Conservation (phyloP, 2,888 invertebrate species). For the Podotricha telesiphe region DNA sequence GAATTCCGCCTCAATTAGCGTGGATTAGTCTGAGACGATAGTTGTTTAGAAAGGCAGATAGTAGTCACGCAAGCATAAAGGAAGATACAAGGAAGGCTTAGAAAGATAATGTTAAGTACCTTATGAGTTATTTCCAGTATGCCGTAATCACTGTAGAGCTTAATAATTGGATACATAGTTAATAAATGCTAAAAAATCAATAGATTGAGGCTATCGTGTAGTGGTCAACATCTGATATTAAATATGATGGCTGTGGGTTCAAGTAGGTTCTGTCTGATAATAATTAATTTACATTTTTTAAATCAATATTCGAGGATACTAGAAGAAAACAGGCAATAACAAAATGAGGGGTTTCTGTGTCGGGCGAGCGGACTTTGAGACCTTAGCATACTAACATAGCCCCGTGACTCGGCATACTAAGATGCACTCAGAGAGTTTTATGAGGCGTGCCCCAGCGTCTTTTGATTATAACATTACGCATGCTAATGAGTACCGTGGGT, state of each 20-base stretch:
- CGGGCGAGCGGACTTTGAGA: not conserved
- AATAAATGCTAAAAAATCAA: not conserved
- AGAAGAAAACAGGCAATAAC: too few relatives aligned
- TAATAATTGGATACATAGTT: not conserved
- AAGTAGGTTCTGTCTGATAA: too few relatives aligned
- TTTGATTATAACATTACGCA: conserved; percentile 53
- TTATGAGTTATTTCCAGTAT: conserved; percentile 10
- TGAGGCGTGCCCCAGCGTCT: conserved; percentile 59
- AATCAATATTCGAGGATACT: too few relatives aligned
- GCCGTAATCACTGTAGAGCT: not conserved
- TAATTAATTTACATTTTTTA: too few relatives aligned
- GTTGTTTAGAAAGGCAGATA: conserved; percentile 36
- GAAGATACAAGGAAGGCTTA: conserved; percentile 17
- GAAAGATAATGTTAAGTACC: conserved; percentile 13
- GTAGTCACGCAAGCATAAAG: conserved; percentile 25
- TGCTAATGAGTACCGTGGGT: too few relatives aligned
- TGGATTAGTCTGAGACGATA: conserved; percentile 40
- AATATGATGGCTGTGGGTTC: not conserved
- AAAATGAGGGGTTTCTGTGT: conserved; percentile 23
- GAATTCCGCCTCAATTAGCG: conserved; percentile 46
- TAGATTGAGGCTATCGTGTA: not conserved
- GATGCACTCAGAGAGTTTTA: conserved; percentile 79
- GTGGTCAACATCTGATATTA: not conserved
- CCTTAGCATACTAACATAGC: not conserved
- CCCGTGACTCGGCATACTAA: conserved; percentile 48